Base-by-base conservation (phyloP, 1,140 invertebrate species). In the Drosophila ficusphila region DNA sequence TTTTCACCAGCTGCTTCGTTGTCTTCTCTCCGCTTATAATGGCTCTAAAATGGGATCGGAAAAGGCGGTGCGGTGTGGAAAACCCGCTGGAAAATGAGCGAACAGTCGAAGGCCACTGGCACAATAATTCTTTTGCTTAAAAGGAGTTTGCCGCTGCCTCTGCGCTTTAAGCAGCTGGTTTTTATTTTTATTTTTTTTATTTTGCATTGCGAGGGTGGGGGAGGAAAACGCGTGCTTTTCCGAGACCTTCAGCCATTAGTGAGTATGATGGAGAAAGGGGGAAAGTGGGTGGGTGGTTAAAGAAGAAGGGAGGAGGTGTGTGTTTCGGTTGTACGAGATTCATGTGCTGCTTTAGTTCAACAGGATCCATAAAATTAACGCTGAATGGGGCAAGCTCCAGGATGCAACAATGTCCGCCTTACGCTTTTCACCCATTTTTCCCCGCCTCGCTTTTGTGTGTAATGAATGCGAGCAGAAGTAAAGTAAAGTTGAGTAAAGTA, bases 361-460 rank as follows among this genome's bases (percentile, higher is more conserved):
- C 75, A 65, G 62, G 58, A 67, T 75, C 79, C 82, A 82, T 83
- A 85, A 83, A 85, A 83, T 85, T 79, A 83, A 71, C 79, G 57
- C 69, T 41, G 72, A 83, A 83, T 70, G 62, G 25, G 62, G 31
- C 53, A 18, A 47, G 14, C 61, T 51, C 8, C 44, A 18, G 44
- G 39, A 64, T 61, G 79, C 79, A 85, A 83, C 79, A 83, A 78
- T 78, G 78, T 76, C 49, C 38, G 47, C 33, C 36, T 44, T 31
- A 19, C 33, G 11, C 14, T 54, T n/a, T 21, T 9, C 14, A 14
- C 9, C 38, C 41, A 56, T 56, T 60, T 29, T 19, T 9, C 41
- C 4, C 12, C 8, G 23, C 12, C 25, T 16, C 9, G 16, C 53
- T 38, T 47, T 60, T 51, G 58, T 47, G 53, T 34, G 68, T 46